Conservation (phyloP, 2,888 invertebrate species). For the Perithous albicinctus region DNA sequence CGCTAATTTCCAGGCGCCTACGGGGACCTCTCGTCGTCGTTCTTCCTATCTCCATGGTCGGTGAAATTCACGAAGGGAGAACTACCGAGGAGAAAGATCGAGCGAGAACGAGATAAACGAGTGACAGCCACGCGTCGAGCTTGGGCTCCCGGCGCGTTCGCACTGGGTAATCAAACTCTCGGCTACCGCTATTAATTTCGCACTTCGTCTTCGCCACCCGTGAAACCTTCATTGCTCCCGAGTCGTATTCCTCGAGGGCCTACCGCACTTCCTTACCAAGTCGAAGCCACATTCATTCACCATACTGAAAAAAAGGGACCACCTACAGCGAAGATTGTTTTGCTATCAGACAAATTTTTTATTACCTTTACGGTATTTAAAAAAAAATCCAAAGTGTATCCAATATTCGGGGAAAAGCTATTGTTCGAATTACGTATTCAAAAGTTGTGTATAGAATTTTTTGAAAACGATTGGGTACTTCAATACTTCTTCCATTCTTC, state of each 20-base stretch:
- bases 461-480: background rate
- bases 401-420: background rate
- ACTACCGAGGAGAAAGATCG: slow-evolving; percentile 47
- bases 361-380: background rate
- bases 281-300: background rate
- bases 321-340: background rate
- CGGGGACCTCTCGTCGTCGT: slow-evolving; percentile 51
- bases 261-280: slow-evolving; percentile 42
- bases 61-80: slow-evolving; percentile 52
- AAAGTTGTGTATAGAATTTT: no score
- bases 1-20: slow-evolving; percentile 78
- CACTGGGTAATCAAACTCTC: slow-evolving; percentile 79
- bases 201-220: slow-evolving; percentile 70
- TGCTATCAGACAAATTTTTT: background rate
- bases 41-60: slow-evolving; percentile 29
- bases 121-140: slow-evolving; percentile 65
- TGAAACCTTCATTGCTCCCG: slow-evolving; percentile 56
- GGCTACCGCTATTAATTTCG: slow-evolving; percentile 79
- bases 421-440: background rate
- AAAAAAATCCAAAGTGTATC: background rate
- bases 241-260: slow-evolving; percentile 56
- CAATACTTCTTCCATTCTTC: background rate
- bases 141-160: slow-evolving; percentile 36
- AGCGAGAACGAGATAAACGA: slow-evolving; percentile 62
- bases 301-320: background rate